Conservation (phyloP, 92 coral and sea anemone species). For the Scolanthus callimorphus region DNA sequence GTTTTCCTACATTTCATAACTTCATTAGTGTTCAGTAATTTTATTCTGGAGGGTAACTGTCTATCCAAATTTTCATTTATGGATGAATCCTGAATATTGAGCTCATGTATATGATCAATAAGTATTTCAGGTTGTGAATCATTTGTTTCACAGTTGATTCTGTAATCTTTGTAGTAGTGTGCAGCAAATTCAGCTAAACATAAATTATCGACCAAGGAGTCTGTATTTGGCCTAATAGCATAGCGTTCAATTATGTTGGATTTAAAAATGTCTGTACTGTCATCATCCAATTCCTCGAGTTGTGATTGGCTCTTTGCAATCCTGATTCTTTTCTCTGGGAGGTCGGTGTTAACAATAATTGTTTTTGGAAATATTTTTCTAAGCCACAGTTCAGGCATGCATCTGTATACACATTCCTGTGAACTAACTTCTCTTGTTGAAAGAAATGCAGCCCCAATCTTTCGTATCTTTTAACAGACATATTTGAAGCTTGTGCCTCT, state of each 20-base stretch:
- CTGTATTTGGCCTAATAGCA: slow-evolving; percentile 20
- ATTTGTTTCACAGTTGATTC: slow-evolving; percentile 20
- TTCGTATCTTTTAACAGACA: slow-evolving; percentile 31
- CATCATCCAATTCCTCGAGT: slow-evolving; percentile 56
- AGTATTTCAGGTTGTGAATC: slow-evolving; percentile 63
- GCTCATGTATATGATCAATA: slow-evolving; percentile 33
- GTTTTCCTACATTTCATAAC: slow-evolving; percentile 16
- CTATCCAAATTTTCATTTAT: not conserved
- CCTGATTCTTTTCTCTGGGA: slow-evolving; percentile 57
- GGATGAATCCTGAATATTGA: slow-evolving; percentile 9
- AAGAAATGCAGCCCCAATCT: slow-evolving; percentile 60
- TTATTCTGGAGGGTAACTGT: slow-evolving; percentile 39
- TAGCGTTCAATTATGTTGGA: slow-evolving; percentile 27
- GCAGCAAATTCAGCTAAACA: slow-evolving; percentile 61
- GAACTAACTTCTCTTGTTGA: slow-evolving; percentile 63
- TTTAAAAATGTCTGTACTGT: slow-evolving; percentile 50
- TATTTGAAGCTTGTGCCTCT: slow-evolving; percentile 30
- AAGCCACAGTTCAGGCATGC: slow-evolving; percentile 61
- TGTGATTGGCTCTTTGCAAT: slow-evolving; percentile 45
- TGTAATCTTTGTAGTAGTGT: slow-evolving; percentile 54
- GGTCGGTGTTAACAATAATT: slow-evolving; percentile 43
- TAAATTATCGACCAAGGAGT: slow-evolving; percentile 14
- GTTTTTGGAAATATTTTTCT: slow-evolving; percentile 64
- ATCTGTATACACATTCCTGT: slow-evolving; percentile 54
- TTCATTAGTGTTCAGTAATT: slow-evolving; percentile 35